phyloP scores from a whole-genome alignment of 2,888 invertebrate species.

The Spilarctia lutea region DNA sequence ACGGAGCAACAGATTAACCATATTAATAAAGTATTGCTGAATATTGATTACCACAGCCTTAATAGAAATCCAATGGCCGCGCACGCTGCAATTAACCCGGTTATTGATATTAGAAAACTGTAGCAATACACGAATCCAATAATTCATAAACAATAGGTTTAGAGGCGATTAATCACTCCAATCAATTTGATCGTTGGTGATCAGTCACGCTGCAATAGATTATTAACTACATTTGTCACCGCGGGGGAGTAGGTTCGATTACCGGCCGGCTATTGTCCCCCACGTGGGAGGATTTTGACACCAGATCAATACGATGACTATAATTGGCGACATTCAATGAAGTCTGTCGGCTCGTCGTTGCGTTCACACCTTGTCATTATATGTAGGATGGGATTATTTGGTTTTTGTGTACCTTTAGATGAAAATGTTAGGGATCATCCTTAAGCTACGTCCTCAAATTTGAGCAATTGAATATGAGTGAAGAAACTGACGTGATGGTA shows the following conservation, averaged over 20 bases:
- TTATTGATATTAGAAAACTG: neutral
- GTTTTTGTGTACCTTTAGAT: constrained; percentile 5
- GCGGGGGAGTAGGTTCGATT: constrained; percentile 56
- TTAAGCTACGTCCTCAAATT: neutral
- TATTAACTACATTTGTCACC: constrained; percentile 29
- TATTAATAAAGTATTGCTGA: neutral
- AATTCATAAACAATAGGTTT: constrained; percentile 28
- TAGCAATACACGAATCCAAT: neutral
- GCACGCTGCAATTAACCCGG: neutral
- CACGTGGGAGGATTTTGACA: constrained; percentile 61
- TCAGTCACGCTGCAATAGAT: constrained; percentile 28
- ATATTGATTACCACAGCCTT: neutral
- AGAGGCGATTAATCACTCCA: constrained; percentile 26
- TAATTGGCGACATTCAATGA: constrained; percentile 61
- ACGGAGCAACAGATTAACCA: neutral
- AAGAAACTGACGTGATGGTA: neutral
- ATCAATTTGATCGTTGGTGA: constrained; percentile 33
- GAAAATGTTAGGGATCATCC: neutral
- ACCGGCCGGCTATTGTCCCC: constrained; percentile 42
- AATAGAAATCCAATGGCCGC: neutral
- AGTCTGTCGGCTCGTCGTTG: constrained; percentile 52
- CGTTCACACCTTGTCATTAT: constrained; percentile 25
- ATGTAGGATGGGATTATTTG: constrained; percentile 42
- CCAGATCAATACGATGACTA: constrained; percentile 65
- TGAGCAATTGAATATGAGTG: neutral